A percentile compares a stretch with the other conserved stretches of the same genome.
These are phyloP conservation scores for Venturia canescens DNA, from an alignment of 1,140 invertebrate species.

Conservation along the genomic window DNA sequence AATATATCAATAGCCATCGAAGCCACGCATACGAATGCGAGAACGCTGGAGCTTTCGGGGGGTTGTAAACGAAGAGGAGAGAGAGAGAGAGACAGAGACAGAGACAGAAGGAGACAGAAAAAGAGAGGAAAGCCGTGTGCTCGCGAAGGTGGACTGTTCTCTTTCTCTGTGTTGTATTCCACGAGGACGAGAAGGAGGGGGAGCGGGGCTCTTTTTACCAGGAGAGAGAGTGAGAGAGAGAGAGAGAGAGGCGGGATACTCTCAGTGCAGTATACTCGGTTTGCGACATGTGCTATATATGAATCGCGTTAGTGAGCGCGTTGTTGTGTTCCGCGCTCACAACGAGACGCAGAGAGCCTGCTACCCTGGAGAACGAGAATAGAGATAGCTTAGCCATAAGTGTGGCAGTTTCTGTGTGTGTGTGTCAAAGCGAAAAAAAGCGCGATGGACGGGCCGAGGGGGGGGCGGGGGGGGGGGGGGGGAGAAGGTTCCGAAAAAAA, in stretches of 20 bases:
- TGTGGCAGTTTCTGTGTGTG: slow-evolving; percentile 22
- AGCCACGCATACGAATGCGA: slow-evolving; percentile 76
- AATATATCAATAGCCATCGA: slow-evolving; percentile 78
- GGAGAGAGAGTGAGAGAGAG: not conserved
- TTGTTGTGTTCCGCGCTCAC: slow-evolving; percentile 21
- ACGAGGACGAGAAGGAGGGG: not conserved
- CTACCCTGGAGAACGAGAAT: slow-evolving; percentile 41
- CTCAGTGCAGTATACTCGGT: slow-evolving; percentile 2
- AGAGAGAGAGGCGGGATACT: not conserved
- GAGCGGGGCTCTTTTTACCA: not conserved
- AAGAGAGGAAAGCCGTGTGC: not conserved
- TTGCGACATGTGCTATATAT: not conserved
- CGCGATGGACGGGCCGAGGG: too few species aligned
- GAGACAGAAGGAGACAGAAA: slow-evolving; percentile 49
- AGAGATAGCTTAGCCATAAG: not conserved
- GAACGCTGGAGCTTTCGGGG: slow-evolving; percentile 61
- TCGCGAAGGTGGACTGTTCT: slow-evolving; percentile 5
- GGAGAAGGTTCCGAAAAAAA: slow-evolving; percentile 61
- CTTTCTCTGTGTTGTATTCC: slow-evolving; percentile 35
- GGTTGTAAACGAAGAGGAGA: slow-evolving; percentile 54
- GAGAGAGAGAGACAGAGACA: slow-evolving; percentile 53
- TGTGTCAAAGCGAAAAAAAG: slow-evolving; percentile 33
- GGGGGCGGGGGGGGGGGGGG: slow-evolving; percentile 27
- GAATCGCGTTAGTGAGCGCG: slow-evolving; percentile 3
- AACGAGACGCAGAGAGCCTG: slow-evolving; percentile 15